phyloP scores from a whole-genome alignment of 2,797 vertebrate species.

The Paratrypauchen microcephalus region DNA sequence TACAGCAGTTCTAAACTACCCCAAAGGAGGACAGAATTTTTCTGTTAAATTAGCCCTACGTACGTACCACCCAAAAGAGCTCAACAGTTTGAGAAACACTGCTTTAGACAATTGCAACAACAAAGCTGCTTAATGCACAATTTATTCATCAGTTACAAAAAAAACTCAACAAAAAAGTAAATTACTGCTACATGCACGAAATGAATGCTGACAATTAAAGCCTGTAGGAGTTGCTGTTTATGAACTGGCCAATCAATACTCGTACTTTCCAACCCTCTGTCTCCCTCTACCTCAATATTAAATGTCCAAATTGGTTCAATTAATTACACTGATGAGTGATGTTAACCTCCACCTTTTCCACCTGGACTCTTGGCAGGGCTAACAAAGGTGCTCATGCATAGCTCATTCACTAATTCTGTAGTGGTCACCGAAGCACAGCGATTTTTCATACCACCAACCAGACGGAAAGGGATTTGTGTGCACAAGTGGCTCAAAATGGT shows the following conservation, averaged over 20 bases:
- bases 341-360: constrained; percentile 68
- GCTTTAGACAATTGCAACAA: not conserved
- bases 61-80: too few relatives aligned
- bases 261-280: not conserved
- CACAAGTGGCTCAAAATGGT: not conserved
- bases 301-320: constrained; percentile 69
- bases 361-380: constrained; percentile 53
- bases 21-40: too few relatives aligned
- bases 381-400: constrained; percentile 22
- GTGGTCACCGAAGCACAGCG: not conserved
- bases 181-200: not conserved
- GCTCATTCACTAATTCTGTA: constrained; percentile 33
- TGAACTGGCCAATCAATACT: constrained; percentile 7
- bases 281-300: constrained; percentile 50
- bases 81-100: too few relatives aligned
- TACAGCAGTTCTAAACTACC: too few relatives aligned
- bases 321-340: constrained; percentile 64
- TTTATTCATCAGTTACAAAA: not conserved
- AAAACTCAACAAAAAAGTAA: not conserved
- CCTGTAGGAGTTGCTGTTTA: constrained; percentile 25
- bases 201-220: not conserved
- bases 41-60: too few relatives aligned
- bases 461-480: constrained; percentile 7
- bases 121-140: not conserved
- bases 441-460: not conserved